phyloP scores from a whole-genome alignment of 2,113 vertebrate species.

The Melospiza melodia region DNA sequence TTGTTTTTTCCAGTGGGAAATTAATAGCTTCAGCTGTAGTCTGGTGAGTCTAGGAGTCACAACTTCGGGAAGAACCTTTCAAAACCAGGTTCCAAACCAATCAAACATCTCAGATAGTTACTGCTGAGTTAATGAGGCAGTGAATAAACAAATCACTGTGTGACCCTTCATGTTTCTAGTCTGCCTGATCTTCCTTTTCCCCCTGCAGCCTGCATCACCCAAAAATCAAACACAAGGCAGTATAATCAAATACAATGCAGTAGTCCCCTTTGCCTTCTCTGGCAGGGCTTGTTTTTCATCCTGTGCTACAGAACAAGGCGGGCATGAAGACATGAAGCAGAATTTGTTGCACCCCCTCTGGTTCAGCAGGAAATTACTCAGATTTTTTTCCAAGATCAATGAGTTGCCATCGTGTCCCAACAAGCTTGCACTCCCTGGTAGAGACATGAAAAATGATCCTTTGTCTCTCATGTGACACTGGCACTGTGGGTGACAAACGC shows the following conservation, averaged over 20 bases:
- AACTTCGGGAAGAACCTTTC: background rate
- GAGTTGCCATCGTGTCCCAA: background rate
- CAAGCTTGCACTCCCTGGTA: background rate
- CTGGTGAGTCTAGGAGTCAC: background rate
- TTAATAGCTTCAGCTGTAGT: background rate
- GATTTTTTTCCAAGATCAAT: background rate
- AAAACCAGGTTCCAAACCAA: background rate
- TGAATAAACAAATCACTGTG: background rate
- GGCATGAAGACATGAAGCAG: background rate
- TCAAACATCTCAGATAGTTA: background rate
- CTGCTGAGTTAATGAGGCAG: background rate
- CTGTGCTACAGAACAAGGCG: background rate
- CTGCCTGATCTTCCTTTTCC: background rate
- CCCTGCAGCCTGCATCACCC: background rate
- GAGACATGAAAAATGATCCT: constrained; percentile 4
- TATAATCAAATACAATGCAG: background rate
- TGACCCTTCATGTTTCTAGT: background rate
- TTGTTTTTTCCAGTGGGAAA: background rate
- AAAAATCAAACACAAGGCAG: background rate
- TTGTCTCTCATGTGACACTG: background rate
- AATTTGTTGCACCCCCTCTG: background rate
- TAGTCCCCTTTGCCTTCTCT: background rate
- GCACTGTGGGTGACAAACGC: constrained; percentile 11
- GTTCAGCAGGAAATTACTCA: constrained; percentile 16
- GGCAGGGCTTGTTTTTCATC: background rate